These are phyloP conservation scores for Atrina japonica DNA, from an alignment of 2,888 invertebrate species.

Conservation along the genomic window DNA sequence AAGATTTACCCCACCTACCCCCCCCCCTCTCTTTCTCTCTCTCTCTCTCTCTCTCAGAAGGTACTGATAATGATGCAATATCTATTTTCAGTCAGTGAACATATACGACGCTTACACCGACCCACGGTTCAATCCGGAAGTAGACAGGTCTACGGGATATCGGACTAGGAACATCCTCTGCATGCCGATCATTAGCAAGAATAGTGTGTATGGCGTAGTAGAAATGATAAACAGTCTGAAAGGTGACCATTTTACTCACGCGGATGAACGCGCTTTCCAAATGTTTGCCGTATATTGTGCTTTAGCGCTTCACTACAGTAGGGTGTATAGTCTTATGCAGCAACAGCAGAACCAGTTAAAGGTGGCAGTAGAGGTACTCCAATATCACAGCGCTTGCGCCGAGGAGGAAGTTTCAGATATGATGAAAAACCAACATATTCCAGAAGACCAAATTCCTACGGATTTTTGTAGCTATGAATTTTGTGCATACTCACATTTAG, in stretches of 20 bases:
- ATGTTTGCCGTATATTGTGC: constrained; percentile 72
- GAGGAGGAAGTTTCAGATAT: constrained; percentile 54
- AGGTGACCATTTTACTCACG: constrained; percentile 63
- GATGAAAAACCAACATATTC: constrained; percentile 42
- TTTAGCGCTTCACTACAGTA: constrained; percentile 69
- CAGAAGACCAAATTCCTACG: constrained; percentile 53
- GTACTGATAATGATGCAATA: no score
- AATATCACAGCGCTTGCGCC: constrained; percentile 60
- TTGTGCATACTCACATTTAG: constrained; percentile 46
- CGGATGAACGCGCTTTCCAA: constrained; percentile 67
- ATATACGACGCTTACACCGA: constrained; percentile 68
- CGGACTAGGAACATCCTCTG: constrained; percentile 68
- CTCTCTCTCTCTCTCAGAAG: neutral
- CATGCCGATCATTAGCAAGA: constrained; percentile 69
- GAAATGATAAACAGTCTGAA: constrained; percentile 67
- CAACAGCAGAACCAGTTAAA: constrained; percentile 59
- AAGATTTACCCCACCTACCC: no score
- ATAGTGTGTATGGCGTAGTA: constrained; percentile 66
- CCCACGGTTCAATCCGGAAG: constrained; percentile 64
- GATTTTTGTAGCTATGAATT: constrained; percentile 52
- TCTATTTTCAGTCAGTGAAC: constrained; percentile 64
- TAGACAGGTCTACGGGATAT: constrained; percentile 70
- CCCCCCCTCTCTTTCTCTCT: no score
- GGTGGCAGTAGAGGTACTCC: constrained; percentile 70
- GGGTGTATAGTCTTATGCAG: constrained; percentile 55